Evolutionary conservation across 2,113 vertebrate genomes (phyloP).

Genomic region (Actenoides lindsayi): DNA sequence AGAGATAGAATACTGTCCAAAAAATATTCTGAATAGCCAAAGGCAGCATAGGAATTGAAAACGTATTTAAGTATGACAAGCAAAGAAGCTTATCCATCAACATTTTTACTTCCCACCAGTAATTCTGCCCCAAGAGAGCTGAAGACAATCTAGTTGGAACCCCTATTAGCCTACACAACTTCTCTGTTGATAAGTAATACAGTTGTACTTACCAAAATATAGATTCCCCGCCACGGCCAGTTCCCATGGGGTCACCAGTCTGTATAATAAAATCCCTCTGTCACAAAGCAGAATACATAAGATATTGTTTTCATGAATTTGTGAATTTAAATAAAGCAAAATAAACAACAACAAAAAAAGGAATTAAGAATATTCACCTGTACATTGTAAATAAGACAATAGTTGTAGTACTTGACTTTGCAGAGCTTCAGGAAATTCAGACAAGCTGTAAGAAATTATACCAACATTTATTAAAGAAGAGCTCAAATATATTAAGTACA

Average conservation of each 20-base stretch:
- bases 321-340: neutral
- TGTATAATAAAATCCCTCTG: conserved; percentile 96
- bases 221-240: conserved; percentile 94
- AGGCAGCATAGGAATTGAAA: neutral
- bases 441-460: conserved; percentile 81
- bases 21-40: neutral
- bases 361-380: conserved; percentile 80
- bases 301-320: neutral
- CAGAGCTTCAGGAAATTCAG: conserved; percentile 97
- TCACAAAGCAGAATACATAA: neutral
- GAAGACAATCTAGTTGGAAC: neutral
- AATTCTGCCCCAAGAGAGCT: neutral
- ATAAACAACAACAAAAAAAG: neutral
- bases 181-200: neutral
- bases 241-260: conserved; percentile 93
- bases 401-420: conserved; percentile 98
- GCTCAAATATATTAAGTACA: fast-evolving
- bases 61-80: neutral
- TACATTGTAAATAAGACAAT: conserved; percentile 95
- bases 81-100: neutral
- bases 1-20: neutral
- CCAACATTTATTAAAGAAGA: neutral
- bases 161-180: neutral
- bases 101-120: neutral
- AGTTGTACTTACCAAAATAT: conserved; percentile 85